phyloP scores from a whole-genome alignment of 2,888 invertebrate genomes.

The Ormyrus labotus region DNA sequence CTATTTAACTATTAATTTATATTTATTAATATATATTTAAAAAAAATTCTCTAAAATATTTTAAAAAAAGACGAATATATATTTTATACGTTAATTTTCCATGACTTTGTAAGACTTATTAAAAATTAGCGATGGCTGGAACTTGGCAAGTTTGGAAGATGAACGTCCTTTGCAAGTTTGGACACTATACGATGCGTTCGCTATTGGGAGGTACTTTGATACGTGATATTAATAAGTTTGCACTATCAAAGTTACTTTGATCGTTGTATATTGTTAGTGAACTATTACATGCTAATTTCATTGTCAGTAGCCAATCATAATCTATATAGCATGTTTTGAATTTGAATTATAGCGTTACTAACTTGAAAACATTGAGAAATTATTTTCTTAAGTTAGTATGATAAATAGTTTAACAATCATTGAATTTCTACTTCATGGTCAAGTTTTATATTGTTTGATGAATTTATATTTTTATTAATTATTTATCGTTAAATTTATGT shows the following conservation, averaged over 20 bases:
- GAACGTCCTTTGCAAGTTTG: constrained; percentile 22
- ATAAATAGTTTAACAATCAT: too few relatives aligned
- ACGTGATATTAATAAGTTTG: constrained; percentile 28
- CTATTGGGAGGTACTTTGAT: constrained; percentile 7
- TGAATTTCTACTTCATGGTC: too few relatives aligned
- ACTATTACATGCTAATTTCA: constrained; percentile 20
- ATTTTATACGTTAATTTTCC: too few relatives aligned
- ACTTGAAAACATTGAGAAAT: not conserved
- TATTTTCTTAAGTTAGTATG: too few relatives aligned
- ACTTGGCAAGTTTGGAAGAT: not conserved
- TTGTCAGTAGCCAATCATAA: constrained; percentile 7
- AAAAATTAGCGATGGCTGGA: not conserved
- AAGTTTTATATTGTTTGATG: too few relatives aligned
- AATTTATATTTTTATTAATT: too few relatives aligned
- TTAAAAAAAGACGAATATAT: too few relatives aligned
- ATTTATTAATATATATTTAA: too few relatives aligned
- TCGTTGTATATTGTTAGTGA: constrained; percentile 20
- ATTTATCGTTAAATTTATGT: too few relatives aligned
- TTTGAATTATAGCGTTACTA: not conserved
- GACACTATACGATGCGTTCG: constrained; percentile 11
- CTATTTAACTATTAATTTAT: too few relatives aligned
- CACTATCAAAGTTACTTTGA: constrained; percentile 33
- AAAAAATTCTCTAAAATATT: too few relatives aligned
- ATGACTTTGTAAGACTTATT: too few relatives aligned
- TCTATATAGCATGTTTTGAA: not conserved